A percentile compares a stretch with the other conserved stretches of the same genome.
Evolutionary conservation across 2,797 vertebrate species (phyloP).

Genomic region (Ambastaia sidthimunki): DNA sequence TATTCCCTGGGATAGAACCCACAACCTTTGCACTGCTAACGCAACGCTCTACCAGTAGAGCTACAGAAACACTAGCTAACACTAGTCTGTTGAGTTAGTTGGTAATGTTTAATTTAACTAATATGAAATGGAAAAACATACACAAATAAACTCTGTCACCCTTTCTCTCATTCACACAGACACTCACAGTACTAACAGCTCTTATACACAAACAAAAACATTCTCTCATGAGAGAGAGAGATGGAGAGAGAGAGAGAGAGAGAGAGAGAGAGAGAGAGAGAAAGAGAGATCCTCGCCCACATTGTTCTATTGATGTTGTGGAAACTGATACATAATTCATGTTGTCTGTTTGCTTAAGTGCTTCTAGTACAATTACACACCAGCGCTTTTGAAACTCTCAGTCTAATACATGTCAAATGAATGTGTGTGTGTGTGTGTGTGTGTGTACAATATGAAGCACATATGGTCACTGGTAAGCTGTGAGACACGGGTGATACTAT

Average conservation of each 20-base stretch:
- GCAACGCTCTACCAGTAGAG: no score
- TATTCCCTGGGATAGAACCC: no score
- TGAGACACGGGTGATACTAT: constrained; percentile 11
- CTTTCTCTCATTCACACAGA: constrained; percentile 3
- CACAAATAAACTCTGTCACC: neutral
- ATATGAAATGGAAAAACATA: neutral
- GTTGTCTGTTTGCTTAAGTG: neutral
- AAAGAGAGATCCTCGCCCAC: neutral
- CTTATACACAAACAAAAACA: constrained; percentile 3
- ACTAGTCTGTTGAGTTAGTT: neutral
- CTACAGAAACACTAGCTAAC: no score
- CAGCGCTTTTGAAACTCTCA: neutral
- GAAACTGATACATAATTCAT: constrained; percentile 41
- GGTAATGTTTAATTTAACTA: neutral
- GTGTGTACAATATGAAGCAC: constrained; percentile 22
- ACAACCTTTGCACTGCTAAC: no score
- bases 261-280: neutral
- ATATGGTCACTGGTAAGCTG: constrained; percentile 35
- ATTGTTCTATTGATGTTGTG: constrained; percentile 14
- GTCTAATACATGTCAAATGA: constrained; percentile 1
- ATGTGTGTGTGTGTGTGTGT: neutral
- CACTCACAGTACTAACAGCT: neutral
- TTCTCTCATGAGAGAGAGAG: constrained; percentile 8
- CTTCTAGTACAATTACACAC: neutral
- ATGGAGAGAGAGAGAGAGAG: neutral